Percentiles rank a stretch among this genome's conserved stretches.
phyloP scores from a whole-genome alignment of 2,888 invertebrate genomes.

The Nemotelus nigrinus region DNA sequence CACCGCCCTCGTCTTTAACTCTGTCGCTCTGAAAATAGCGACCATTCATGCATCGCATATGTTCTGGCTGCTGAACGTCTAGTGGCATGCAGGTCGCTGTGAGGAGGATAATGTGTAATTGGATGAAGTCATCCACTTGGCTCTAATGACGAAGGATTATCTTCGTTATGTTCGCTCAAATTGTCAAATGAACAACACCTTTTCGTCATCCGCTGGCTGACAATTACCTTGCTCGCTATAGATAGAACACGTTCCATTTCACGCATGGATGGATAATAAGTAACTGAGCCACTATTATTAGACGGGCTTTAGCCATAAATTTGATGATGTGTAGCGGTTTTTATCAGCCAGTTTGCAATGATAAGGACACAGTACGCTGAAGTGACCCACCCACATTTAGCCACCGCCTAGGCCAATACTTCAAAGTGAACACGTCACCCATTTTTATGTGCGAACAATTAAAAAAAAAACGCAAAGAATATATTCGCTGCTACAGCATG shows the following conservation, averaged over 20 bases:
- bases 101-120: constrained; percentile 20
- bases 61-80: too few relatives aligned
- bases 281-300: not conserved
- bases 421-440: constrained; percentile 47
- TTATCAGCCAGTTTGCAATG: not conserved
- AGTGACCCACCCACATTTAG: not conserved
- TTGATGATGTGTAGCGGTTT: not conserved
- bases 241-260: not conserved
- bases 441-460: constrained; percentile 30
- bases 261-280: not conserved
- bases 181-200: constrained; percentile 47
- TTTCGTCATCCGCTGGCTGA: constrained; percentile 14
- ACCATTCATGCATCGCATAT: too few relatives aligned
- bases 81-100: too few relatives aligned
- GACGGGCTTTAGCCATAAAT: not conserved
- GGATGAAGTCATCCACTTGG: constrained; percentile 41
- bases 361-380: not conserved
- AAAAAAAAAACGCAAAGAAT: not conserved
- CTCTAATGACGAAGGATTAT: constrained; percentile 48
- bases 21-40: too few relatives aligned
- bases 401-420: constrained; percentile 7
- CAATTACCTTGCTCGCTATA: constrained; percentile 17
- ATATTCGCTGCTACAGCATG: not conserved
- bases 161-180: constrained; percentile 48
- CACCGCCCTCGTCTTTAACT: too few relatives aligned